These are phyloP conservation scores for Chaetops frenatus DNA, from an alignment of 2,113 vertebrate genomes.

Conservation along the genomic window DNA sequence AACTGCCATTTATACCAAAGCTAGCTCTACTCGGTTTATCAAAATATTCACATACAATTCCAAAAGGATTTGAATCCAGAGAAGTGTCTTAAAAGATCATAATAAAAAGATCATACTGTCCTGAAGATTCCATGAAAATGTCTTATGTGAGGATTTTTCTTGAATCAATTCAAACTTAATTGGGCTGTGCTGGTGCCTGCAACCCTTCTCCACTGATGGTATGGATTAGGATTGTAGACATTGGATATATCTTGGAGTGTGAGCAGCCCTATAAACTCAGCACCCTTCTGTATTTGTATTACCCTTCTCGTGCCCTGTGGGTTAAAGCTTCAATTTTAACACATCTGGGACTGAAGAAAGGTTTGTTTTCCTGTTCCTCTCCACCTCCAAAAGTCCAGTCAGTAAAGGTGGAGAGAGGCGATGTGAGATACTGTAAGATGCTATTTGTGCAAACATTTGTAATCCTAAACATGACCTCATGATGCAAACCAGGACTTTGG, in stretches of 20 bases:
- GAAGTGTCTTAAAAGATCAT: neutral
- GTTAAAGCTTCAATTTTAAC: neutral
- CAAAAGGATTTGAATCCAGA: neutral
- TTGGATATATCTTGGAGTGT: neutral
- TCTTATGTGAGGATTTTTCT: rapidly evolving
- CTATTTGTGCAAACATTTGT: neutral
- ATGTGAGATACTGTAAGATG: neutral
- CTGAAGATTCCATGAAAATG: neutral
- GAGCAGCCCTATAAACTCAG: neutral
- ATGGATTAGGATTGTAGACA: neutral
- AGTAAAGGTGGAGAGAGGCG: neutral
- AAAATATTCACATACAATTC: neutral
- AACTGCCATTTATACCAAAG: neutral
- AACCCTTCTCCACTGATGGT: neutral
- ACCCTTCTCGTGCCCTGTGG: rapidly evolving
- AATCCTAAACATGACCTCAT: neutral
- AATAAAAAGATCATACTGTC: neutral
- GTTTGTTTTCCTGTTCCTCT: neutral
- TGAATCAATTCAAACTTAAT: neutral
- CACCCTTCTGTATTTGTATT: neutral
- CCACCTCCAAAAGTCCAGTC: neutral
- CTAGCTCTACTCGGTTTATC: neutral
- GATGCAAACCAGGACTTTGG: neutral
- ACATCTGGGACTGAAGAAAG: neutral
- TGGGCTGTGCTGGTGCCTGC: neutral